Evolutionary conservation across 2,113 vertebrate species (phyloP).

Genomic region (Pteruthius melanotis): DNA sequence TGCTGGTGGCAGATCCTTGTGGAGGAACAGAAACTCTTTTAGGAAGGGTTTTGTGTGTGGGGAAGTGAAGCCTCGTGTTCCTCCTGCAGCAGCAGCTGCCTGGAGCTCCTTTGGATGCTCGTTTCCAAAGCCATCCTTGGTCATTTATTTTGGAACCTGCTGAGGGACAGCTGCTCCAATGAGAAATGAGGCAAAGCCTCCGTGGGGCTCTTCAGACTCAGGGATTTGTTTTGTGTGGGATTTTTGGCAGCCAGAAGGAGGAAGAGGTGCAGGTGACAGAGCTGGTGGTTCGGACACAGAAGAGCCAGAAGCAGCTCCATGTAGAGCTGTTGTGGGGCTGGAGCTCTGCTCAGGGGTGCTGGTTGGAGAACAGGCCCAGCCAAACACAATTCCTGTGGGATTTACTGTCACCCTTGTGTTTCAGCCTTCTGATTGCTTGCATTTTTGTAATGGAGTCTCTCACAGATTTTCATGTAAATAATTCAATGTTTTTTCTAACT

Average conservation of each 20-base stretch:
- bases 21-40: background rate
- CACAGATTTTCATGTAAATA: no score
- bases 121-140: background rate
- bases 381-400: background rate
- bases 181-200: background rate
- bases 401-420: no score
- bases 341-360: background rate
- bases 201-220: accelerated
- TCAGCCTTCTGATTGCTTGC: no score
- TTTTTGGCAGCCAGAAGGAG: background rate
- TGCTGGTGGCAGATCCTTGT: background rate
- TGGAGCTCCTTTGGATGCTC: background rate
- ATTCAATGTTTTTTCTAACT: no score
- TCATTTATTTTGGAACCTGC: background rate
- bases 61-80: background rate
- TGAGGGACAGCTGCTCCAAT: background rate
- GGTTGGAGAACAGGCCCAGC: background rate
- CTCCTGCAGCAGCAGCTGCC: background rate
- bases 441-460: no score
- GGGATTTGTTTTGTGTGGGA: no score
- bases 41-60: background rate
- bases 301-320: background rate
- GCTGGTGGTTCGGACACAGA: background rate
- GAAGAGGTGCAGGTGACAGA: background rate
- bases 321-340: background rate